Evolutionary conservation across 2,888 invertebrate species (phyloP).

Genomic region (Siphlonurus alternatus): DNA sequence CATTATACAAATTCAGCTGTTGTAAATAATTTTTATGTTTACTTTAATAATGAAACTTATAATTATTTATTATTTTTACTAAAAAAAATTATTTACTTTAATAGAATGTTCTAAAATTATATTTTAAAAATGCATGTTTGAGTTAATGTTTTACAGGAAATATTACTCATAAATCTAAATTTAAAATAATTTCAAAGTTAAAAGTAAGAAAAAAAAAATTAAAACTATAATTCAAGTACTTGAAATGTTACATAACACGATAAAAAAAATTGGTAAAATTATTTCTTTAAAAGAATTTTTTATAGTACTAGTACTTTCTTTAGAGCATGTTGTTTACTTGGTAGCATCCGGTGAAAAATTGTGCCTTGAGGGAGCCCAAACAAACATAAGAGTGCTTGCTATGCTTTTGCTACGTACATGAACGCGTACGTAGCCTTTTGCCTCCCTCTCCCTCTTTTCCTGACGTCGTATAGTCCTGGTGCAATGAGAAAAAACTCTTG

Average conservation of each 20-base stretch:
- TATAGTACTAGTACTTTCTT: neutral
- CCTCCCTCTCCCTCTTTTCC: neutral
- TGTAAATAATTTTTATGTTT: too few relatives aligned
- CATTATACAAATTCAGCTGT: too few relatives aligned
- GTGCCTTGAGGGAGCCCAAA: neutral
- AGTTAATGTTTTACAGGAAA: too few relatives aligned
- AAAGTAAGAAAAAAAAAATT: neutral
- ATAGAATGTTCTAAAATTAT: too few relatives aligned
- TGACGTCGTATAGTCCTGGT: neutral
- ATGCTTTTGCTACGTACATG: neutral
- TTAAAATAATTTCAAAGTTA: too few relatives aligned
- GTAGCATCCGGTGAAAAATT: neutral
- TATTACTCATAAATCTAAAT: too few relatives aligned
- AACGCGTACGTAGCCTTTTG: neutral
- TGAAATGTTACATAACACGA: slow-evolving; percentile 5
- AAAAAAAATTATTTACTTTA: too few relatives aligned
- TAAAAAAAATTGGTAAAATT: slow-evolving; percentile 6
- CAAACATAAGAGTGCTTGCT: too few relatives aligned
- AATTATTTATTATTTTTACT: too few relatives aligned
- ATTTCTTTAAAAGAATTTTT: slow-evolving; percentile 7
- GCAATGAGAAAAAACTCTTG: neutral
- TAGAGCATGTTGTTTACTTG: neutral
- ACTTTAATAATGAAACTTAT: too few relatives aligned
- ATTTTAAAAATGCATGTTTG: too few relatives aligned
- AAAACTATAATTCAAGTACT: neutral